These are phyloP conservation scores for Nomada ferruginata DNA, from an alignment of 2,888 invertebrate genomes.

Conservation along the genomic window DNA sequence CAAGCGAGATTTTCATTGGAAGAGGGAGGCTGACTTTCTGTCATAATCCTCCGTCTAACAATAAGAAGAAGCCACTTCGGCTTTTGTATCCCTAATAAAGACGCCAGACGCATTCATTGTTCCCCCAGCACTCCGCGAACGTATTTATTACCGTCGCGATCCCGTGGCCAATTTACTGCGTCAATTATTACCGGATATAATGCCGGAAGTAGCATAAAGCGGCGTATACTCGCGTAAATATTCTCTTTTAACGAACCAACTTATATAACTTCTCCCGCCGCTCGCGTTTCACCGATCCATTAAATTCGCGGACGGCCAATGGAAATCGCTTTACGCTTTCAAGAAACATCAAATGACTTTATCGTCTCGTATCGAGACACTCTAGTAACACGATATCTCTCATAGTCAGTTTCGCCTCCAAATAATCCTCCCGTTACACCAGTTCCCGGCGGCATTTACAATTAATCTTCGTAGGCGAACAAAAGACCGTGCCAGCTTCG, in stretches of 20 bases:
- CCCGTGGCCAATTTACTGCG: slow-evolving; percentile 11
- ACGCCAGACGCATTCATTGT: slow-evolving; percentile 30
- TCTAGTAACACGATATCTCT: slow-evolving; percentile 30
- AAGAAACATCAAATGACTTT: slow-evolving; percentile 11
- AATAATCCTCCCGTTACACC: slow-evolving; percentile 9
- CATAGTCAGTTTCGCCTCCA: slow-evolving; percentile 38
- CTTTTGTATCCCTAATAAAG: slow-evolving; percentile 24
- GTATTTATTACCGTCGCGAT: slow-evolving; percentile 20
- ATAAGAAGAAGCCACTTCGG: slow-evolving; percentile 9
- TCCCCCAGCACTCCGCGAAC: slow-evolving; percentile 2
- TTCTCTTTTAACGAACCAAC: slow-evolving; percentile 10
- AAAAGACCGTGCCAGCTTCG: slow-evolving; percentile 36
- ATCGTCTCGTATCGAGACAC: slow-evolving; percentile 8
- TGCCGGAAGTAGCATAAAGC: background rate
- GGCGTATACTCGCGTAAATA: slow-evolving; percentile 17
- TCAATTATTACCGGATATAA: slow-evolving; percentile 19
- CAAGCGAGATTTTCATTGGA: background rate
- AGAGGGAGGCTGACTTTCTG: background rate
- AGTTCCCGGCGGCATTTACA: slow-evolving; percentile 24
- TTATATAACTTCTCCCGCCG: background rate
- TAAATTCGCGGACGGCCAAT: background rate
- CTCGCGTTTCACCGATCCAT: background rate
- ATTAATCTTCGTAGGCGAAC: slow-evolving; percentile 4
- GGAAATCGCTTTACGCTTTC: background rate
- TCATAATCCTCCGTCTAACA: background rate